These are phyloP conservation scores for Halictus quadricinctus DNA, from an alignment of 2,888 invertebrate species.

Conservation along the genomic window DNA sequence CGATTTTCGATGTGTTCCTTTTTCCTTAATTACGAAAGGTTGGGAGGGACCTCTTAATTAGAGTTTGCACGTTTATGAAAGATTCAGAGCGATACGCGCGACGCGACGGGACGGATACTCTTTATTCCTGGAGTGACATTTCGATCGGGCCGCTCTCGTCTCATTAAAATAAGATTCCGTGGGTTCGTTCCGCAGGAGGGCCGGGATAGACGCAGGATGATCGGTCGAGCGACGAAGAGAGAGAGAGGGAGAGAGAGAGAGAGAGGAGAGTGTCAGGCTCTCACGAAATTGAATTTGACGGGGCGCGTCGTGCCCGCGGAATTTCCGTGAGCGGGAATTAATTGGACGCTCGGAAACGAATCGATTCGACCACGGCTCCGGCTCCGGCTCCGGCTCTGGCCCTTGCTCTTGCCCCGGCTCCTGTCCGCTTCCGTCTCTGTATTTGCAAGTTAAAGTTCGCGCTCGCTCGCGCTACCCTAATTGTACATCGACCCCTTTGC, in stretches of 20 bases:
- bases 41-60: background rate
- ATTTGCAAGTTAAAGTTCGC: slow-evolving; percentile 60
- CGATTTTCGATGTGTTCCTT: background rate
- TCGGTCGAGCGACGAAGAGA: background rate
- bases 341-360: slow-evolving; percentile 63
- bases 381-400: background rate
- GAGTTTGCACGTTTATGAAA: slow-evolving; percentile 4
- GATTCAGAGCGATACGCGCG: background rate
- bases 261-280: slow-evolving; percentile 25
- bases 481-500: slow-evolving; percentile 30
- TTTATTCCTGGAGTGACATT: slow-evolving; percentile 37
- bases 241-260: background rate
- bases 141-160: slow-evolving; percentile 20
- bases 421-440: slow-evolving; percentile 15
- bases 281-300: slow-evolving; percentile 57
- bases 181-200: background rate
- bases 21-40: background rate
- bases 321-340: slow-evolving; percentile 61
- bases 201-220: slow-evolving; percentile 2
- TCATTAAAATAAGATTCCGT: slow-evolving; percentile 53
- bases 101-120: slow-evolving; percentile 2
- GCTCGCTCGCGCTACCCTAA: slow-evolving; percentile 31
- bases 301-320: slow-evolving; percentile 53
- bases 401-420: background rate
- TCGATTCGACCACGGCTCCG: slow-evolving; percentile 37